A percentile compares a stretch with the other conserved stretches of the same genome.
phyloP scores from a whole-genome alignment of 2,888 invertebrate genomes.

The Tachystola acroxantha region DNA sequence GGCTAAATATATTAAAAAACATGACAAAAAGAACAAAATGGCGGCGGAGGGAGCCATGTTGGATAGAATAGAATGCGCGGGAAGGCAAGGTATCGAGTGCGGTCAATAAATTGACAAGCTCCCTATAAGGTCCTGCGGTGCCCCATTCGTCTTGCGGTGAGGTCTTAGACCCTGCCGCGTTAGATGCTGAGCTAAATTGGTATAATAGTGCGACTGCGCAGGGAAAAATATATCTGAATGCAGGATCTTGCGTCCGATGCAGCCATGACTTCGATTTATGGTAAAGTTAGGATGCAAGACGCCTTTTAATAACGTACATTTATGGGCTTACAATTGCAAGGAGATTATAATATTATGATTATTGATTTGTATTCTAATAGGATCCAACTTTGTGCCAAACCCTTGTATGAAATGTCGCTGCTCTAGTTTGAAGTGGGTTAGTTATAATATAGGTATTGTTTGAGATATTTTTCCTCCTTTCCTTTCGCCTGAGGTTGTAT shows the following conservation, averaged over 20 bases:
- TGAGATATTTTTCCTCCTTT: no score
- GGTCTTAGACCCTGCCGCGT: conserved; percentile 48
- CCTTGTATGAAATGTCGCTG: no score
- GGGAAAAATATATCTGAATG: conserved; percentile 21
- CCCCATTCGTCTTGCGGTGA: conserved; percentile 46
- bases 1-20: conserved; percentile 42
- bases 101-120: conserved; percentile 70
- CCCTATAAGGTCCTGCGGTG: conserved; percentile 54
- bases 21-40: conserved; percentile 46
- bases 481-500: no score
- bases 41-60: conserved; percentile 41
- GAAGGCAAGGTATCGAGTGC: conserved; percentile 40
- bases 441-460: no score
- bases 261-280: neutral
- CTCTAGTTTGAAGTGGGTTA: no score
- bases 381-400: no score
- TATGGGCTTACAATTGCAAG: no score
- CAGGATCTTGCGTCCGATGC: conserved; percentile 4
- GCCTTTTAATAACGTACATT: no score
- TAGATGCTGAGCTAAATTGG: conserved; percentile 53
- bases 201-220: conserved; percentile 21
- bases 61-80: conserved; percentile 46
- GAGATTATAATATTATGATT: no score
- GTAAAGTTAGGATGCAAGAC: neutral
- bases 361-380: no score